Evolutionary conservation across 1,140 invertebrate species (phyloP), one percentile per base, ranked within the genome.

Genomic region (Pygmarrhopalites habei): DNA sequence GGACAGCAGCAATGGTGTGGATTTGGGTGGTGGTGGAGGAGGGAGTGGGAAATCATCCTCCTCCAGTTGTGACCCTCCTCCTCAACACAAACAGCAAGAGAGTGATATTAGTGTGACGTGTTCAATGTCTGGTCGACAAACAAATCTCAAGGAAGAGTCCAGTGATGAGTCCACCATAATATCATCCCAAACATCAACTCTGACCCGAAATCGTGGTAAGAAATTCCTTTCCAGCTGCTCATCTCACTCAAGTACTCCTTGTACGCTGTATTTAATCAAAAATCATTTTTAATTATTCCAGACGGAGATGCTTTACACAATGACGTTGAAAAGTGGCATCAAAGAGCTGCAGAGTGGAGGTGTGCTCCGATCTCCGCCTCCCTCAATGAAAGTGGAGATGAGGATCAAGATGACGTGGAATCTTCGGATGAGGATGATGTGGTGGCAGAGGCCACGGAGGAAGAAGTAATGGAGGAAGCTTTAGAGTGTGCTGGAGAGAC

Each of bases 111-210:
- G 62, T 52, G 35, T 67, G 29, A 44, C 56, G 35, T 46, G 51
- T 57, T 46, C 63, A 28, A 43, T 59, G 26, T 66, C 63, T 32
- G 60, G 53, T 25, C 43, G 68, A 10, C 77, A 80, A 47, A 80
- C 80, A 65, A 72, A 75, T 19, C 81, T 87, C 19, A 79, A 80
- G 73, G 92, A 95, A 74, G 93, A 96, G 75, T 95, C 92, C 70
- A 95, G 91, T 63, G 94, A 97, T 76, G 94, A 96, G 74, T 94
- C 90, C 14, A 97, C 93, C 0, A 91, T 96, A 61, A 95, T 95
- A 60, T 95, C 92, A 19, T 93, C 90, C 21, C 92, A 95, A 77
- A 95, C 93, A 0, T 95, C 92, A 1, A 97, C 94, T 0, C 79
- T 96, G 2, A 97, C 94, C 10, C 83, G 94, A 72, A 95, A 93